Evolutionary conservation across 2,113 vertebrate genomes (phyloP).

Genomic region (Mus spicilegus): DNA sequence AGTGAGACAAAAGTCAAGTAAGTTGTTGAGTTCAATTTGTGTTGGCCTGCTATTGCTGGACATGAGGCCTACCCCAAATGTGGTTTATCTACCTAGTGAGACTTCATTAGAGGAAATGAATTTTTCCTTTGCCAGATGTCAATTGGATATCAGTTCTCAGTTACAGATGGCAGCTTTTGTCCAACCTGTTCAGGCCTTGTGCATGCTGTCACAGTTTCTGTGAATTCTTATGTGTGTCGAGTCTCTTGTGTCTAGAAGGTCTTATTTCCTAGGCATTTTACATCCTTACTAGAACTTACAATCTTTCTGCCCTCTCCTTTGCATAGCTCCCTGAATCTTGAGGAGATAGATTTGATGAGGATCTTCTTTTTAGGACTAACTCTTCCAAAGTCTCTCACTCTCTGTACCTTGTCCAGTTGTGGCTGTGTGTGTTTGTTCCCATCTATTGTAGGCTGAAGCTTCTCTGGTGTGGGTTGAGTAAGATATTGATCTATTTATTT

Average conservation of each 20-base stretch:
- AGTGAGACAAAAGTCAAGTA: neutral
- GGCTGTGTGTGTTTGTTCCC: neutral
- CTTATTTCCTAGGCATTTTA: neutral
- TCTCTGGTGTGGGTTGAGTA: neutral
- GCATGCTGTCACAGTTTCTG: neutral
- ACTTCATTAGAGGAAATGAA: neutral
- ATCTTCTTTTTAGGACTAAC: neutral
- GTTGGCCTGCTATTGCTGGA: neutral
- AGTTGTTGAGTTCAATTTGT: neutral
- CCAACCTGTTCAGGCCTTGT: neutral
- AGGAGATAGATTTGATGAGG: too few relatives aligned
- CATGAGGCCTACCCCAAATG: neutral
- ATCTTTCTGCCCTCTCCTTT: neutral
- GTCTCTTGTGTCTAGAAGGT: neutral
- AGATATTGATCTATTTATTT: neutral
- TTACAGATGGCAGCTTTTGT: neutral
- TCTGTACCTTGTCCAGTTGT: neutral
- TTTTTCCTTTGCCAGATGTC: neutral
- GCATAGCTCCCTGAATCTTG: neutral
- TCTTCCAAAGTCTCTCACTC: neutral
- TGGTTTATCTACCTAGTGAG: neutral
- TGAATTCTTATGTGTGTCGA: neutral
- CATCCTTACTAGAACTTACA: neutral
- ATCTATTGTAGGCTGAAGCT: neutral
- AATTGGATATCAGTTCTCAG: neutral